Base-by-base conservation (phyloP, 2,113 vertebrate genomes). In the Bubalus kerabau region DNA sequence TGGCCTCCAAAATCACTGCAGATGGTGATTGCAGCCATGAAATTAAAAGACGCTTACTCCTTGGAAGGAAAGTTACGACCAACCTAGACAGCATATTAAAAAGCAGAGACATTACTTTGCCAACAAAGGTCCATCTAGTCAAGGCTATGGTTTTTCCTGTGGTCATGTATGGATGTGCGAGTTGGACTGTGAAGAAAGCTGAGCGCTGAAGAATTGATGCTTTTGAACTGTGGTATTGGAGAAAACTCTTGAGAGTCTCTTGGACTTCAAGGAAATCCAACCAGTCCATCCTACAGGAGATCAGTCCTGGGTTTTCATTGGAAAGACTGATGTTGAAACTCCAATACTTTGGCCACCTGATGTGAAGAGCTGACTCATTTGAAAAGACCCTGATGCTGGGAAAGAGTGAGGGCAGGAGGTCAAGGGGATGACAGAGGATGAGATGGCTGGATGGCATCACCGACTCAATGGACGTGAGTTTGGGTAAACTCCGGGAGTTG, bases 191-290 rank as follows among this genome's bases (percentile, higher is more conserved):
- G 2, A 71, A 67, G 64, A 67, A 21, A 36, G 17, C 64, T 71
- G 17, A 71, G 64, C 0, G 0, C 4, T 0, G 0, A 71, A 71
- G n/a, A 71, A 71, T 36, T 36, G n/a, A 21, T 71, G n/a, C 64
- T 71, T 71, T 71, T 71, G n/a, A 36, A 71, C 64, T 71, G n/a
- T 71, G 64, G 17, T 71, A n/a, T 71, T 71, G 64, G 17, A 71
- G 62, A 67, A 67, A 16, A 67, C 62, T 67, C 30, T 67, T 67
- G 30, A n/a, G 17, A 21, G 17, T 36, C n/a, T 17, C n/a, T 36
- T 36, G 64, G 17, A 21, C n/a, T 36, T 17, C n/a, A 71, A 36
- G 64, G 17, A 71, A n/a, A 71, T 71, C 32, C n/a, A 67, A 21
- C 64, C 32, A 36, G 64, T 36, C 8, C 64, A 19, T 67, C n/a